A percentile compares a stretch with the other conserved stretches of the same genome.
Conservation (phyloP, 37 sponge, comb jelly and placozoan species). For the Corticium candelabrum region DNA sequence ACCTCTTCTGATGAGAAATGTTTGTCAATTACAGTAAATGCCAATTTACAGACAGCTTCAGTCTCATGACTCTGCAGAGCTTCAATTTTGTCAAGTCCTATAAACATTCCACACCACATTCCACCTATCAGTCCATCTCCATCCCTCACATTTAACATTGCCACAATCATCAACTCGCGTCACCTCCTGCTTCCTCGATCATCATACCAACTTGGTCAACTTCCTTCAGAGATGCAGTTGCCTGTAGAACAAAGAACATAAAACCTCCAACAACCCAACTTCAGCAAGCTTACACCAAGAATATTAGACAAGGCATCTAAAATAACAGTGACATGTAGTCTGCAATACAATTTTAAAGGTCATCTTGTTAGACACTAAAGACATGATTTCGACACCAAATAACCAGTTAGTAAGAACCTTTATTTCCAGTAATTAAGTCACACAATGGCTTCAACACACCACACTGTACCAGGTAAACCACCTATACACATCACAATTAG, state of each 20-base stretch:
- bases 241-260: neutral
- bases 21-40: slow-evolving; percentile 71
- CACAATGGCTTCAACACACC: slow-evolving; percentile 79
- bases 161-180: neutral
- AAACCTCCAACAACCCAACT: neutral
- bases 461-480: slow-evolving; percentile 31
- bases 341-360: too few species aligned
- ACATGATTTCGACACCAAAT: neutral
- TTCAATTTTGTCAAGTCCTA: slow-evolving; percentile 87
- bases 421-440: slow-evolving; percentile 70
- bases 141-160: too few species aligned
- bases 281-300: slow-evolving; percentile 40
- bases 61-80: slow-evolving; percentile 76
- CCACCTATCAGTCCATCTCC: neutral
- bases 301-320: slow-evolving; percentile 70
- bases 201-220: slow-evolving; percentile 35
- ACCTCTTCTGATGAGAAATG: slow-evolving; percentile 72
- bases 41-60: slow-evolving; percentile 57
- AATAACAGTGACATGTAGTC: slow-evolving; percentile 56
- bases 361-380: neutral
- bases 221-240: too few species aligned
- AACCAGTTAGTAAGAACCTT: slow-evolving; percentile 15
- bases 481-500: too few species aligned
- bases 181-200: slow-evolving; percentile 59
- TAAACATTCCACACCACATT: neutral